Evolutionary conservation across 2,888 invertebrate genomes (phyloP).

Genomic region (Graphium colonna): DNA sequence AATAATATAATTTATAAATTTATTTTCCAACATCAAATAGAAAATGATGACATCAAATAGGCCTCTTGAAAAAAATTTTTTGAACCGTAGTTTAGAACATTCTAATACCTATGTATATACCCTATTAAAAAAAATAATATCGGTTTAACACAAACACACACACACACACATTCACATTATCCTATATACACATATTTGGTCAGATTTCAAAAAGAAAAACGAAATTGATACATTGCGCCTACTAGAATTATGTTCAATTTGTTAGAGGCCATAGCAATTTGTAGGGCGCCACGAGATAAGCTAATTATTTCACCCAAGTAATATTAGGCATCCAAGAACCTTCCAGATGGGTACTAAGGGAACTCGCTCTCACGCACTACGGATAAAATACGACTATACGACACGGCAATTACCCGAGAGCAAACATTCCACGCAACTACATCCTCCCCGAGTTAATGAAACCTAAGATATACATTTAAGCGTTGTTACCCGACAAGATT

Average conservation of each 20-base stretch:
- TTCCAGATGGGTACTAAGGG: slow-evolving; percentile 28
- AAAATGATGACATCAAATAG: too few species aligned
- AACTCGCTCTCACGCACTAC: slow-evolving; percentile 38
- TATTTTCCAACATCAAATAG: too few species aligned
- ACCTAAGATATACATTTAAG: slow-evolving; percentile 40
- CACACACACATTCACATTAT: too few species aligned
- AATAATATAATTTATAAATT: too few species aligned
- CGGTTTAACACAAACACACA: too few species aligned
- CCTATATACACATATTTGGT: too few species aligned
- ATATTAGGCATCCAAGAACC: slow-evolving; percentile 30
- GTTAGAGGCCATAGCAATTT: neutral
- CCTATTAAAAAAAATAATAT: neutral
- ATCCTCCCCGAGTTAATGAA: slow-evolving; percentile 33
- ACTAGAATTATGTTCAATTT: neutral
- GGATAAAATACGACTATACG: slow-evolving; percentile 50
- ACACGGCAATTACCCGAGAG: slow-evolving; percentile 48
- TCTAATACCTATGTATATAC: too few species aligned
- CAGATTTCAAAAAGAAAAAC: neutral
- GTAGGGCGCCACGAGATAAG: slow-evolving; percentile 4
- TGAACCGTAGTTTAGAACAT: too few species aligned
- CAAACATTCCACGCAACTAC: slow-evolving; percentile 43
- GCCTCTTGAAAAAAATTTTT: too few species aligned
- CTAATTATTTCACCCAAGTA: slow-evolving; percentile 25
- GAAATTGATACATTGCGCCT: neutral
- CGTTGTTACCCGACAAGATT: slow-evolving; percentile 43